Evolutionary conservation across 2,797 vertebrate species (phyloP).

Genomic region (Macropodus opercularis): DNA sequence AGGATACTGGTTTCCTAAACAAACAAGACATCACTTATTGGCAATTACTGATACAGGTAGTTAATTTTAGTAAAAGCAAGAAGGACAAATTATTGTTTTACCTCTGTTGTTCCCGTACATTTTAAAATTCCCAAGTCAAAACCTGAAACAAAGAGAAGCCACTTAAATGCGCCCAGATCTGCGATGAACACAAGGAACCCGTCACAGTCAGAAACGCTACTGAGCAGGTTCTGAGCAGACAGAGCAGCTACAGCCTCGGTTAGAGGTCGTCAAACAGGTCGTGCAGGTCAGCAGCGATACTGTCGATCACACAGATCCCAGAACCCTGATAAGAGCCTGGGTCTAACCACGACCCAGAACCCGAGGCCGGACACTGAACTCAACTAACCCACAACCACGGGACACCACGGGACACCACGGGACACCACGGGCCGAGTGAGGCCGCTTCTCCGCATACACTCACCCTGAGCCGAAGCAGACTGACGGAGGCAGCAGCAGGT

Average conservation of each 20-base stretch:
- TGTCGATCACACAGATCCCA: too few relatives aligned
- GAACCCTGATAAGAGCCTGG: too few relatives aligned
- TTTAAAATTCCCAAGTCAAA: constrained; percentile 16
- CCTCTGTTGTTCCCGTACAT: constrained; percentile 46
- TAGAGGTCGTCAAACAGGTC: neutral
- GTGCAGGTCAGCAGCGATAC: neutral
- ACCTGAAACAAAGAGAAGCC: constrained; percentile 15
- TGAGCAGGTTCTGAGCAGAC: too few relatives aligned
- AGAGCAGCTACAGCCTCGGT: neutral
- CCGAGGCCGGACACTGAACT: too few relatives aligned
- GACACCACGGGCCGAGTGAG: too few relatives aligned
- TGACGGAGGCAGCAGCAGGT: too few relatives aligned
- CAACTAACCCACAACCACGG: too few relatives aligned
- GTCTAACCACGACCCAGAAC: too few relatives aligned
- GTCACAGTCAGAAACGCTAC: too few relatives aligned
- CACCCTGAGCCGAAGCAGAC: too few relatives aligned
- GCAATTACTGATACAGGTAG: neutral
- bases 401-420: too few relatives aligned
- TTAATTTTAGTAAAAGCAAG: neutral
- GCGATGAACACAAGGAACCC: neutral
- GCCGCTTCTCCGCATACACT: too few relatives aligned
- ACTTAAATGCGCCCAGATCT: neutral
- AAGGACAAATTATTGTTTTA: constrained; percentile 15
- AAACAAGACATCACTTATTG: neutral
- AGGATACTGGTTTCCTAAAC: constrained; percentile 28